These are phyloP conservation scores for Eumacrocentrus americanus DNA, from an alignment of 2,888 invertebrate genomes.

Conservation along the genomic window DNA sequence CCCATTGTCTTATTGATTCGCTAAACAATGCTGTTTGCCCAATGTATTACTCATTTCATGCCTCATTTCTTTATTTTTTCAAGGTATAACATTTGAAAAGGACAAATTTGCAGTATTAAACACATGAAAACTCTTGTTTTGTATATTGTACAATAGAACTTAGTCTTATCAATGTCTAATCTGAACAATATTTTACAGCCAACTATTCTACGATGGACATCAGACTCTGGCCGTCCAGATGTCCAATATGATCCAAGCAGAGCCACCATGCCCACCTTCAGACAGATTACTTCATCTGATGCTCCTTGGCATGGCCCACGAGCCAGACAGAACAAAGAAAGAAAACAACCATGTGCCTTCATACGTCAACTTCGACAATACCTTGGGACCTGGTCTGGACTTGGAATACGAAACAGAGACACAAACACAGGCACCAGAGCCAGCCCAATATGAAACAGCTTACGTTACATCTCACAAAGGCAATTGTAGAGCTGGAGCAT, in stretches of 20 bases:
- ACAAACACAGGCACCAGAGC: conserved; percentile 91
- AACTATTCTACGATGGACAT: conserved; percentile 96
- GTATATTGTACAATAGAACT: too few relatives aligned
- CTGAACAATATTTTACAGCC: conserved; percentile 72
- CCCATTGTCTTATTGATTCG: too few relatives aligned
- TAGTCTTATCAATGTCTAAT: conserved; percentile 7
- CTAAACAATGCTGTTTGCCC: too few relatives aligned
- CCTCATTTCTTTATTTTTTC: too few relatives aligned
- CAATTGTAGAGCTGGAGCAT: conserved; percentile 93
- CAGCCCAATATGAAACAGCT: conserved; percentile 96
- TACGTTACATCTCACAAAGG: conserved; percentile 99
- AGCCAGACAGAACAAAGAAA: conserved; percentile 74
- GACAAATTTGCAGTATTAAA: too few relatives aligned
- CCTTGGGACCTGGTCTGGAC: conserved; percentile 78
- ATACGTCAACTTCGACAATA: conserved; percentile 69
- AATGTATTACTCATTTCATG: too few relatives aligned
- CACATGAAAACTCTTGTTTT: too few relatives aligned
- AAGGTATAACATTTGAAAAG: too few relatives aligned
- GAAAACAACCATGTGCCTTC: conserved; percentile 64
- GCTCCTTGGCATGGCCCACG: conserved; percentile 82
- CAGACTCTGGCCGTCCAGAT: conserved; percentile 89
- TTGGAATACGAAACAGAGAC: conserved; percentile 97
- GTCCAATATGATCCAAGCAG: conserved; percentile 83
- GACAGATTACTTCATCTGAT: conserved; percentile 88
- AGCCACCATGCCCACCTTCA: conserved; percentile 94